phyloP scores from a whole-genome alignment of 2,888 invertebrate genomes.

The Cetonia aurata region DNA sequence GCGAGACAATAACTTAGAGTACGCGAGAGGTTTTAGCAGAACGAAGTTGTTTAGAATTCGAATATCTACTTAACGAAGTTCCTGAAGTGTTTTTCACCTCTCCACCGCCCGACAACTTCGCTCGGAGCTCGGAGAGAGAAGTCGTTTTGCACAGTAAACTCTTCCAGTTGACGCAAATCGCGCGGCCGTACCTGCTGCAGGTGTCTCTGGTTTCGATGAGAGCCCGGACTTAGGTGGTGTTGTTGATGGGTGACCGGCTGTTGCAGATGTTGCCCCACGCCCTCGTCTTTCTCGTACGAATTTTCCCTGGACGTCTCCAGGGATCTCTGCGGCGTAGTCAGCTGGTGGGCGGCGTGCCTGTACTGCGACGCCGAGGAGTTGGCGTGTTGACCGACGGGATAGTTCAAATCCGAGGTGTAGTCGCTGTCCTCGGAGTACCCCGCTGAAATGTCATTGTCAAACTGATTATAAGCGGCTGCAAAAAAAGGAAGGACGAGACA shows the following conservation, averaged over 20 bases:
- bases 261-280: conserved; percentile 58
- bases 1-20: too few relatives aligned
- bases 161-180: too few relatives aligned
- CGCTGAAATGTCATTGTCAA: conserved; percentile 74
- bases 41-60: too few relatives aligned
- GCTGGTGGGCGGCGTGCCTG: conserved; percentile 81
- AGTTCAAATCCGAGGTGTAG: conserved; percentile 96
- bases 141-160: too few relatives aligned
- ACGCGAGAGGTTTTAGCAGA: too few relatives aligned
- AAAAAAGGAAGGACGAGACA: conserved; percentile 55
- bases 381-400: conserved; percentile 89
- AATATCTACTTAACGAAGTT: too few relatives aligned
- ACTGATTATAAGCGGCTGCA: conserved; percentile 64
- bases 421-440: conserved; percentile 97
- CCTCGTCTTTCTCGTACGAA: conserved; percentile 85
- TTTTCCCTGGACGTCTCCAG: conserved; percentile 85
- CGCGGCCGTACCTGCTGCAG: conserved; percentile 55
- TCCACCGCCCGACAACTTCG: too few relatives aligned
- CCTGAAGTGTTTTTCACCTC: too few relatives aligned
- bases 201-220: conserved; percentile 56
- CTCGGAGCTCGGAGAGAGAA: too few relatives aligned
- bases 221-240: conserved; percentile 63
- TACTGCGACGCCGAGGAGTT: conserved; percentile 95
- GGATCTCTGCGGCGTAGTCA: conserved; percentile 83
- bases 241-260: conserved; percentile 54